Conservation (phyloP, 2,888 invertebrate genomes). For the Apodemia duryi region DNA sequence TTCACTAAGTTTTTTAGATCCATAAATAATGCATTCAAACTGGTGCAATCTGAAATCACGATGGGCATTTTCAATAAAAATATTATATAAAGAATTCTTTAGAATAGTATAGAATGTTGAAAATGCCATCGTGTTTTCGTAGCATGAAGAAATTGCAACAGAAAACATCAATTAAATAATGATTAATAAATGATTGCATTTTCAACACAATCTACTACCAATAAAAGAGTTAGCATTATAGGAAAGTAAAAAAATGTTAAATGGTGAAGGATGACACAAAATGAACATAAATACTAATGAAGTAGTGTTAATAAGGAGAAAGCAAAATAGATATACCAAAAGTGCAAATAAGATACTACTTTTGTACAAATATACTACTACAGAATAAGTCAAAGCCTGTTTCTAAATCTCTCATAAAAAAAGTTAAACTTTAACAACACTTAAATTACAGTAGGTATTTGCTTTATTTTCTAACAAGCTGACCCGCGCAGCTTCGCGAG, state of each 20-base stretch:
- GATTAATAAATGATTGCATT: slow-evolving; percentile 72
- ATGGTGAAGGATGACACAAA: slow-evolving; percentile 11
- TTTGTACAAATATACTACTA: neutral
- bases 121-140: slow-evolving; percentile 79
- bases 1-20: slow-evolving; percentile 75
- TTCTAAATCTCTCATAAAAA: too few species aligned
- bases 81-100: slow-evolving; percentile 33
- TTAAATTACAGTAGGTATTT: too few species aligned
- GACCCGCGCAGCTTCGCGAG: too few species aligned
- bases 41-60: slow-evolving; percentile 78
- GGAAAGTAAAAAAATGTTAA: slow-evolving; percentile 34
- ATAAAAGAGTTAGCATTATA: slow-evolving; percentile 40
- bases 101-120: slow-evolving; percentile 55
- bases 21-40: slow-evolving; percentile 71
- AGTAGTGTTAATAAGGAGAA: neutral
- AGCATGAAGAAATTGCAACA: slow-evolving; percentile 60
- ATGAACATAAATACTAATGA: neutral
- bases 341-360: neutral
- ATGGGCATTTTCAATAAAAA: slow-evolving; percentile 73
- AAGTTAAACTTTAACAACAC: too few species aligned
- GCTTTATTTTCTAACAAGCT: too few species aligned
- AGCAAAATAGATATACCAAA: neutral
- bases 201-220: slow-evolving; percentile 71
- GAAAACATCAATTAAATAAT: slow-evolving; percentile 57
- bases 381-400: too few species aligned